These are phyloP conservation scores for Erebia epiphron DNA, from an alignment of 2,888 invertebrate species.

Conservation along the genomic window DNA sequence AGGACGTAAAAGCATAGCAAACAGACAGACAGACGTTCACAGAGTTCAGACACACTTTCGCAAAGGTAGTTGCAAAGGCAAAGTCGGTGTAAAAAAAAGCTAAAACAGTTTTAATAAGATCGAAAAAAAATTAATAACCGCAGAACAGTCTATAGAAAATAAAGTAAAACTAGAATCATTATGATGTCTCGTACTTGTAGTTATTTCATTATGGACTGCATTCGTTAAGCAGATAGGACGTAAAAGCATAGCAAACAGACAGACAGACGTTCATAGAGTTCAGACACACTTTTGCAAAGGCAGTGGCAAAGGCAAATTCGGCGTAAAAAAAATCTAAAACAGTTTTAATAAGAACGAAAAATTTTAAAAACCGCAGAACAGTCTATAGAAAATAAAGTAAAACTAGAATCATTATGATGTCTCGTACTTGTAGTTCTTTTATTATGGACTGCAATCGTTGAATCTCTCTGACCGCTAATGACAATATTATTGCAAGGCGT, in stretches of 20 bases:
- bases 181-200: slow-evolving; percentile 8
- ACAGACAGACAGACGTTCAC: too few relatives aligned
- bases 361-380: not conserved
- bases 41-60: too few relatives aligned
- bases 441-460: not conserved
- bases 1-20: too few relatives aligned
- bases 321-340: not conserved
- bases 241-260: too few relatives aligned
- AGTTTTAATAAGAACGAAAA: not conserved
- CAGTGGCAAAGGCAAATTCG: not conserved
- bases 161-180: not conserved
- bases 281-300: too few relatives aligned
- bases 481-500: slow-evolving; percentile 68
- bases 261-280: too few relatives aligned
- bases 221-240: not conserved
- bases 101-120: too few relatives aligned
- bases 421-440: slow-evolving; percentile 11
- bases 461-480: slow-evolving; percentile 52
- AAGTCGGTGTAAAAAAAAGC: too few relatives aligned
- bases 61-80: too few relatives aligned
- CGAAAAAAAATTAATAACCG: too few relatives aligned
- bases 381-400: not conserved
- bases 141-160: not conserved
- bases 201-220: not conserved
- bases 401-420: slow-evolving; percentile 2